Evolutionary conservation across 1,140 invertebrate genomes (phyloP).

Genomic region (Phocides pigmalion): DNA sequence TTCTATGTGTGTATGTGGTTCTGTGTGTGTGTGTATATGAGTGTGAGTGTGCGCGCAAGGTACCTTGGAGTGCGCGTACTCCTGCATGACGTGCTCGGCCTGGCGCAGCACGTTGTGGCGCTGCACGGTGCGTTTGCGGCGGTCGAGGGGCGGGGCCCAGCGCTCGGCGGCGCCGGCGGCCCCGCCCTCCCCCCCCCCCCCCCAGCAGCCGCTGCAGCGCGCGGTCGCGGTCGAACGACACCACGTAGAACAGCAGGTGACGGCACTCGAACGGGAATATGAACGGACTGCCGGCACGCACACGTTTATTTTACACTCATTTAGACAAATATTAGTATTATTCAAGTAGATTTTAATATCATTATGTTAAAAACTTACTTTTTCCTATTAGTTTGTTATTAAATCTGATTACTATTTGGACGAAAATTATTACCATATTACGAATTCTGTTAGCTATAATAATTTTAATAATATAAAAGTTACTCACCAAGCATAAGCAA

Average conservation of each 20-base stretch:
- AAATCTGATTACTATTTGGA: no score
- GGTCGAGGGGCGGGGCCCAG: conserved; percentile 96
- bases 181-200: conserved; percentile 82
- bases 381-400: no score
- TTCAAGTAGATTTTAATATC: no score
- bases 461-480: conserved; percentile 10
- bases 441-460: no score
- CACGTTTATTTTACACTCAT: no score
- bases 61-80: conserved; percentile 93
- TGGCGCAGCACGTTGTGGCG: conserved; percentile 97
- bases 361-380: no score
- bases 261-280: conserved; percentile 98
- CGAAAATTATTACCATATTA: no score
- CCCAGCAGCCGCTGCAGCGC: conserved; percentile 96
- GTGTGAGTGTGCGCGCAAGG: no score
- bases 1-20: no score
- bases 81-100: conserved; percentile 97
- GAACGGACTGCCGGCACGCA: conserved; percentile 89
- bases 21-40: no score
- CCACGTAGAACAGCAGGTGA: conserved; percentile 97
- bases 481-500: conserved; percentile 93
- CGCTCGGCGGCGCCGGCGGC: conserved; percentile 62
- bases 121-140: conserved; percentile 96
- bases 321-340: no score
- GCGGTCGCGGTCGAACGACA: conserved; percentile 97